phyloP scores from a whole-genome alignment of 2,113 vertebrate genomes.

The Zootoca vivipara region DNA sequence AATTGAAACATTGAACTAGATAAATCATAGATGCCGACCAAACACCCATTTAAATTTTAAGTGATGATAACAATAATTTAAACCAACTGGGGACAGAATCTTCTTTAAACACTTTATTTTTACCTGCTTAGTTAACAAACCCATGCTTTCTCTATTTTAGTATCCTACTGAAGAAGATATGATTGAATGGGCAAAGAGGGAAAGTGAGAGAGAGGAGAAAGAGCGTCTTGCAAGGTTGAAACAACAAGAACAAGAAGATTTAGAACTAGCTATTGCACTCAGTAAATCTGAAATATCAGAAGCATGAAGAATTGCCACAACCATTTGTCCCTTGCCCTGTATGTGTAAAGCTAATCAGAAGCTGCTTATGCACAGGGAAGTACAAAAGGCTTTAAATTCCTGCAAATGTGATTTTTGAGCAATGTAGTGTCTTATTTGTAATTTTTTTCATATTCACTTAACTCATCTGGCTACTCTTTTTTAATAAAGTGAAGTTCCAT shows the following conservation, averaged over 20 bases:
- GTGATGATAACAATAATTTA: neutral
- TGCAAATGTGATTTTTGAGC: slow-evolving; percentile 67
- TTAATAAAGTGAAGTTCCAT: slow-evolving; percentile 16
- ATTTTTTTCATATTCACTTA: slow-evolving; percentile 39
- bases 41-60: neutral
- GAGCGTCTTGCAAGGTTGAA: slow-evolving; percentile 92
- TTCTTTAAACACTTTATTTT: neutral
- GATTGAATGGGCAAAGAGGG: slow-evolving; percentile 99
- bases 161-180: slow-evolving; percentile 98
- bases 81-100: neutral
- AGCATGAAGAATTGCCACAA: slow-evolving; percentile 75
- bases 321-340: slow-evolving; percentile 63
- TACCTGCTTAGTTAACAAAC: slow-evolving; percentile 38
- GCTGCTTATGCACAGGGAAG: slow-evolving; percentile 71
- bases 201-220: slow-evolving; percentile 96
- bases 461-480: slow-evolving; percentile 34
- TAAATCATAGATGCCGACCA: neutral
- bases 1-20: neutral
- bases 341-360: slow-evolving; percentile 74
- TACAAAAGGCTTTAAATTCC: slow-evolving; percentile 70
- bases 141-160: slow-evolving; percentile 75
- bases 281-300: slow-evolving; percentile 99
- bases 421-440: slow-evolving; percentile 29
- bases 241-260: slow-evolving; percentile 97
- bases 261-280: slow-evolving; percentile 98